Conservation (phyloP, 2,113 vertebrate genomes). For the Antidorcas marsupialis region DNA sequence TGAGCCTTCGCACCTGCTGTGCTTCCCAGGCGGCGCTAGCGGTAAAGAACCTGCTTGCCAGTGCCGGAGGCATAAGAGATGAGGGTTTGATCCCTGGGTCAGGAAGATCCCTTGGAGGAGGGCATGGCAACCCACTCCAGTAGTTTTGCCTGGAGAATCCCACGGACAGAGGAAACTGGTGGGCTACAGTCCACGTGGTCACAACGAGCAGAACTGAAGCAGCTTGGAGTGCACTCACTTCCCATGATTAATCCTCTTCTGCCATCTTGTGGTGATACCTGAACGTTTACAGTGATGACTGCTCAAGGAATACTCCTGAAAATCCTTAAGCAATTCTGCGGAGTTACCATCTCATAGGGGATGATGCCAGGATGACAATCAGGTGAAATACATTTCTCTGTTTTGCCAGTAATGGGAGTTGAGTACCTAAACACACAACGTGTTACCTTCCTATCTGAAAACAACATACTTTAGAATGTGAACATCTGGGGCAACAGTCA, state of each 20-base stretch:
- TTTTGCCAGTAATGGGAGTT: neutral
- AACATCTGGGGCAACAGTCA: neutral
- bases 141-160: neutral
- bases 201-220: neutral
- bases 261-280: neutral
- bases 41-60: neutral
- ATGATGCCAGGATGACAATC: neutral
- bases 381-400: neutral
- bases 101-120: neutral
- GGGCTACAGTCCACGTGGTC: neutral
- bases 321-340: neutral
- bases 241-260: neutral
- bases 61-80: neutral
- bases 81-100: neutral
- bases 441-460: neutral
- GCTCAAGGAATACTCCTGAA: neutral
- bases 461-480: neutral
- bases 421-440: neutral
- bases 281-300: neutral
- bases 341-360: neutral
- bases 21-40: neutral
- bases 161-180: neutral
- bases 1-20: neutral
- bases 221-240: fast-evolving
- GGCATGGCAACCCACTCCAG: neutral